Evolutionary conservation across 2,888 invertebrate genomes (phyloP), one percentile per base, ranked within the genome.

Genomic region (Harmothoe impar): DNA sequence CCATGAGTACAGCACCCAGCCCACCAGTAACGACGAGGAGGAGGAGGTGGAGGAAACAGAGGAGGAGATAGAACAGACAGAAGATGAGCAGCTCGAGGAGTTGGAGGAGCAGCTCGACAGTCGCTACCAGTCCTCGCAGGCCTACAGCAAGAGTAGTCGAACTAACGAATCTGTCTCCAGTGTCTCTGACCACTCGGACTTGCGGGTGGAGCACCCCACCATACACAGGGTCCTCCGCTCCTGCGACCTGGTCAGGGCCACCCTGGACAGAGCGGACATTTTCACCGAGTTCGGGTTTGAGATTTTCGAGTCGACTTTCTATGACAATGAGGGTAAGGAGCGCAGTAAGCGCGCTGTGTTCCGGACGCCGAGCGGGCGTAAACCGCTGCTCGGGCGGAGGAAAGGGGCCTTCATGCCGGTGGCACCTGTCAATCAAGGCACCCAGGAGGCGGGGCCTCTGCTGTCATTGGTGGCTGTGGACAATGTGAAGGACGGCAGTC

Each of bases 391-490:
- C 25, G 91, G 91, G 7, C 43, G 91, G 12, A 52, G 86, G 23
- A 86, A 88, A 33, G 90, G 91, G 15, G 91, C 91, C 15, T 91
- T 91, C 56, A n/a, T 85, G 54, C 89, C 89, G 5, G 91, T 91
- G n/a, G 52, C 78, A 31, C 77, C 91, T 23, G 72, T 62, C 17
- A 77, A 43, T 52, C 78, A 89, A 17, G 56, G 81, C 25, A 68
- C 43, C 56, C 51, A 84, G 35, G 89, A 62, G 31, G 89, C 56
- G 10, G 81, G 89, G 54, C 33, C 51, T 35, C 68, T 90, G 15
- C 56, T 90, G 52, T 91, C 91, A 29, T 35, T 91, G n/a, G 25
- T 85, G 17, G 91, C 91, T 31, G 62, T 91, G 5, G 91, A 91
- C 72, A 51, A 54, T 33, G 84, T 91, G 20, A 52, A 35, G 25